Base-by-base conservation (phyloP, 2,888 invertebrate species). In the Chrysina gloriosa region DNA sequence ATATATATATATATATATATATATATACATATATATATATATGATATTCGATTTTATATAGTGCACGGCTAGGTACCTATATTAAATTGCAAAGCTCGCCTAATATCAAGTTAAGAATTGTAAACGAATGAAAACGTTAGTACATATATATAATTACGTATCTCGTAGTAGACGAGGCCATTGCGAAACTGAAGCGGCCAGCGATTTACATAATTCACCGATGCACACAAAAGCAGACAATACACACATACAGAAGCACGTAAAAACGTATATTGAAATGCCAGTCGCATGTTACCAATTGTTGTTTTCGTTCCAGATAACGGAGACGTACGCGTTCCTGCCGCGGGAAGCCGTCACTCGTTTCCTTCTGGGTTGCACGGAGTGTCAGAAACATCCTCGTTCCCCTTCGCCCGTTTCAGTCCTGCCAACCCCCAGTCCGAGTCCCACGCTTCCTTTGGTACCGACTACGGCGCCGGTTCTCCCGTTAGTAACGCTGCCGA, bases 321-420 rank as follows among this genome's bases (percentile, higher is more conserved):
- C 97, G 63, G 97, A 97, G 85, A 96, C 95, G 70, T 97, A 95
- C 86, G 96, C 96, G 58, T 97, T 97, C 82, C 87, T 97, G 76
- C 97, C 97, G 2, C 90, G 97, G 67, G 97, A 97, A 84, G 97
- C 97, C 56, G 97, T 97, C 81, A 97, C 97, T 69, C 91, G 95
- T 77, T 97, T 97, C 86, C 90, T 97, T 69, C 91, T 97, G 83
- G 95, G 96, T 77, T 97, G 97, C 83, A 92, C 94, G 45, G 96
- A 96, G 84, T 97, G 97, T 84, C 94, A 94, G 80, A 90, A 93
- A 80, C 89, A 91, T 78, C 90, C 90, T 77, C 87, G 89, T 81
- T 90, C 90, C 73, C 85, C 84, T 61, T 90, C 89, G 67, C 89
- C 87, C 0, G 84, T 86, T 0, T 86, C 87, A 1, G 83, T 87